A percentile compares a stretch with the other conserved stretches of the same genome.
Conservation (phyloP, 2,888 invertebrate genomes). For the Drosophila borealis region DNA sequence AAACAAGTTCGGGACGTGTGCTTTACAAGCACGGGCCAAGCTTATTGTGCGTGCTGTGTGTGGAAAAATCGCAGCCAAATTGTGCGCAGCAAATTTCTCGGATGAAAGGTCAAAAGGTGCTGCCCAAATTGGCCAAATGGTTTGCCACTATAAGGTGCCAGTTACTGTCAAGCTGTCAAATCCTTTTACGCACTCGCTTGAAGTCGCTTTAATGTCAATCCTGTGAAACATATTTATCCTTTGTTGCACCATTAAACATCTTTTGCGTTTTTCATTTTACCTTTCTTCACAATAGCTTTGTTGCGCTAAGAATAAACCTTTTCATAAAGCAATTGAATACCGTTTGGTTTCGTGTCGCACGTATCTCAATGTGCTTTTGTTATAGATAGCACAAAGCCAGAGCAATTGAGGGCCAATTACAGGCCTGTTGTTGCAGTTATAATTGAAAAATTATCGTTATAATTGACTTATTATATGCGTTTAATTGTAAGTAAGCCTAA, state of each 20-base stretch:
- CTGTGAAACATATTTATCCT: slow-evolving; percentile 1
- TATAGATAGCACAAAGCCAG: background rate
- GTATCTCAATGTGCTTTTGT: background rate
- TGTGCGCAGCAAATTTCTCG: slow-evolving; percentile 8
- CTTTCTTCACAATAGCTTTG: background rate
- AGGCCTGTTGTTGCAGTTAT: background rate
- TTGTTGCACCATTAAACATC: slow-evolving; percentile 5
- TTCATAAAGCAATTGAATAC: background rate
- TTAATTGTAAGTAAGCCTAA: too few relatives aligned
- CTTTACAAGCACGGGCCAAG: slow-evolving; percentile 6
- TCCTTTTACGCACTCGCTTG: slow-evolving; percentile 19
- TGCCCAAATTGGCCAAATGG: slow-evolving; percentile 28
- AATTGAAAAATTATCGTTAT: background rate
- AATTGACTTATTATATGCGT: background rate
- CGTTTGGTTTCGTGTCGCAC: background rate
- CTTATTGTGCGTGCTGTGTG: slow-evolving; percentile 18
- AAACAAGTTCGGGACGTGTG: slow-evolving; percentile 24
- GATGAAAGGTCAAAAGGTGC: slow-evolving; percentile 36
- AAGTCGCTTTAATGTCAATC: slow-evolving; percentile 13
- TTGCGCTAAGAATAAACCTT: background rate
- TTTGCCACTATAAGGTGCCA: slow-evolving; percentile 9
- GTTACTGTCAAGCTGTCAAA: slow-evolving; percentile 36
- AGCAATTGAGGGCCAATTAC: background rate
- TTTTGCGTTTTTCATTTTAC: background rate
- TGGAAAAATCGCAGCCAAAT: slow-evolving; percentile 21